phyloP scores from a whole-genome alignment of 2,888 invertebrate genomes.

The Nomada fucata region DNA sequence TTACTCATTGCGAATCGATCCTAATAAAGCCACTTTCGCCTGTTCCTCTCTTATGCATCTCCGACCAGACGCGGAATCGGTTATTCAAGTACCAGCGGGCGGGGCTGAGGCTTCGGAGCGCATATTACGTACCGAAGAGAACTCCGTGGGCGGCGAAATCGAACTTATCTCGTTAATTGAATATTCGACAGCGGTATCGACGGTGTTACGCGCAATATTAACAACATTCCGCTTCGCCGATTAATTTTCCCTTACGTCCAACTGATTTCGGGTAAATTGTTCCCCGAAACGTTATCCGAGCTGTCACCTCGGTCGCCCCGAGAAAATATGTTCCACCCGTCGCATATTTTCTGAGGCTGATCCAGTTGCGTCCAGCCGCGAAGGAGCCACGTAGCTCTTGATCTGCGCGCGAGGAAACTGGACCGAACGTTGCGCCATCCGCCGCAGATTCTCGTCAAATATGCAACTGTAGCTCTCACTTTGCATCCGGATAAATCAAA shows the following conservation, averaged over 20 bases:
- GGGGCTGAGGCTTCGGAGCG: neutral
- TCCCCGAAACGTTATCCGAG: constrained; percentile 21
- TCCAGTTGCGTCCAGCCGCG: neutral
- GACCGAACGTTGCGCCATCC: neutral
- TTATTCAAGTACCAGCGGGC: neutral
- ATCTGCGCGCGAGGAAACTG: constrained; percentile 1
- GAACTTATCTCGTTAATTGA: no score
- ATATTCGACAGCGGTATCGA: neutral
- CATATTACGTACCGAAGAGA: no score
- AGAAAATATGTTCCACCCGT: constrained; percentile 6
- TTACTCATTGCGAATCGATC: constrained; percentile 61
- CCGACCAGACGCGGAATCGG: neutral
- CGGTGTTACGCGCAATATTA: constrained; percentile 7
- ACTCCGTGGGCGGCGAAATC: no score
- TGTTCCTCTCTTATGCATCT: constrained; percentile 16
- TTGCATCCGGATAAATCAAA: neutral
- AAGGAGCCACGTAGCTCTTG: constrained; percentile 8
- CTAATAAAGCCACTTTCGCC: constrained; percentile 72
- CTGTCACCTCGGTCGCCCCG: neutral
- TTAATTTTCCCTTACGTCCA: constrained; percentile 8
- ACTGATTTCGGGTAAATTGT: neutral
- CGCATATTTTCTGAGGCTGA: neutral
- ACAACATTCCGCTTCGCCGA: neutral
- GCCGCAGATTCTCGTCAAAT: neutral
- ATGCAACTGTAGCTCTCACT: neutral